Evolutionary conservation across 2,888 invertebrate genomes (phyloP), one percentile per base, ranked within the genome.

Genomic region (Diabrotica balteata): DNA sequence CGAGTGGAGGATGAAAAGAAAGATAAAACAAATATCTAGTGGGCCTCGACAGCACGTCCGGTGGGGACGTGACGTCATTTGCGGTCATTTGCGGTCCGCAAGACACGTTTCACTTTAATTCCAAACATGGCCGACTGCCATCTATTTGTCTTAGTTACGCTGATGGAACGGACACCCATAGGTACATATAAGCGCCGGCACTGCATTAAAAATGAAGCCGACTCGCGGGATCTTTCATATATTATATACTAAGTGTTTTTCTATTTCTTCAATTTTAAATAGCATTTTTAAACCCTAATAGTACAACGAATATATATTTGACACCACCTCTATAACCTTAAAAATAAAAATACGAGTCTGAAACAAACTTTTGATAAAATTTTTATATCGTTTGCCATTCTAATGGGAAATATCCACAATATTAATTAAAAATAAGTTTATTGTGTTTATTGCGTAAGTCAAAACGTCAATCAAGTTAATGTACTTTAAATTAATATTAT

Each of bases 31-130:
- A 76, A 77, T 78, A 79, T 80, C 74, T 78, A 81, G 81, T 76
- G 79, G 79, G 79, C 78, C 79, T 82, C 80, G 82, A 81, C 82
- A 80, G 83, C 84, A 84, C 84, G 84, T 83, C 79, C 77, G 68
- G 76, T 78, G 80, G 80, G 79, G 82, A 81, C 80, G 81, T 80
- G 80, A 80, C 78, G 80, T 81, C 80, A 84, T 84, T 83, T 82
- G 82, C 77, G 80, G 81, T 81, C 78, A 76, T 79, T 78, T 79
- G 82, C 77, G 84, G 84, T 83, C 80, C 77, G 77, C 76, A 78
- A 82, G 81, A 67, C 85, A 85, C 85, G 85, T 85, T 80, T 80
- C 82, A 82, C 82, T 84, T 85, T 84, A 85, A 85, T 84, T 85
- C 80, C 75, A 74, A 74, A 63, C 60, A 67, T 67, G 66, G 69